These are phyloP conservation scores for Nasonovia ribisnigri DNA, from an alignment of 2,888 invertebrate species.

Conservation along the genomic window DNA sequence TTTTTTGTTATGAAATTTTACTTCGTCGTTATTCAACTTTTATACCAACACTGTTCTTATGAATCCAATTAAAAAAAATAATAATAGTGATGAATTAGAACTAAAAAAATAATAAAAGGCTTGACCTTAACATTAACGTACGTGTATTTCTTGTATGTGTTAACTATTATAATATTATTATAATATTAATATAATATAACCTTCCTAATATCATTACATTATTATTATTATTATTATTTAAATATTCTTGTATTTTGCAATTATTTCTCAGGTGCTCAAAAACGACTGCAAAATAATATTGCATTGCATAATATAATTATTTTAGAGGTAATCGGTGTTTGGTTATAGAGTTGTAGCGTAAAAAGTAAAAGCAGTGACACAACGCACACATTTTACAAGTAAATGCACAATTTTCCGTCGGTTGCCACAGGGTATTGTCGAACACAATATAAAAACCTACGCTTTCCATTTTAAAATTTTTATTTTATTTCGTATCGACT, in stretches of 20 bases:
- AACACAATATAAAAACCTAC: not conserved
- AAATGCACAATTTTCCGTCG: not conserved
- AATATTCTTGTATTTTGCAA: not conserved
- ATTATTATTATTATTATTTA: not conserved
- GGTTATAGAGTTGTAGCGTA: not conserved
- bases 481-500: not conserved
- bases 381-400: not conserved
- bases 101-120: not conserved
- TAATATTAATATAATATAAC: not conserved
- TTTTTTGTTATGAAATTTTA: not conserved
- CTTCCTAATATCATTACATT: not conserved
- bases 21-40: not conserved
- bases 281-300: not conserved
- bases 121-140: not conserved
- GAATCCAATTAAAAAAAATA: not conserved
- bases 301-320: not conserved
- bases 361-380: not conserved
- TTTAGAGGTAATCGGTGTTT: not conserved
- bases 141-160: not conserved
- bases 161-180: not conserved
- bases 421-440: not conserved
- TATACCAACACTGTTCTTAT: not conserved
- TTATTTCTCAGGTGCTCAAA: not conserved
- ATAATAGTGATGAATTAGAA: not conserved
- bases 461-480: not conserved